A percentile compares a stretch with the other conserved stretches of the same genome.
These are phyloP conservation scores for Corythaeola cristata DNA, from an alignment of 2,113 vertebrate genomes.

Conservation along the genomic window DNA sequence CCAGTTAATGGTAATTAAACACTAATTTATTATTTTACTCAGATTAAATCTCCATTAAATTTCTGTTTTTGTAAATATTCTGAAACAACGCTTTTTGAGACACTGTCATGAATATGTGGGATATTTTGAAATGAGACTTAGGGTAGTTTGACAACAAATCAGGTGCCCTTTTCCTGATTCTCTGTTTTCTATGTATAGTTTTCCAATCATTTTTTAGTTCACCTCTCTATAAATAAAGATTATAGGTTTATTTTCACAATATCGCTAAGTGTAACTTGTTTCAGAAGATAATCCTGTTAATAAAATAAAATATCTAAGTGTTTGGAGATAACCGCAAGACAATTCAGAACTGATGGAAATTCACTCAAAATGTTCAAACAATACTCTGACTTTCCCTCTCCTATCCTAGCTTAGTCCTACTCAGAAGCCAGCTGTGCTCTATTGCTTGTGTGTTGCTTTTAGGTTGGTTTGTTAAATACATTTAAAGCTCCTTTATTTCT, in stretches of 20 bases:
- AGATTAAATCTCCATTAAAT: neutral
- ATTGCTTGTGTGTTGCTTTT: neutral
- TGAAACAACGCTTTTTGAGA: neutral
- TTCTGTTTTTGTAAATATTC: neutral
- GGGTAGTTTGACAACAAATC: neutral
- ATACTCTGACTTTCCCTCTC: neutral
- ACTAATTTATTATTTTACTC: conserved; percentile 39
- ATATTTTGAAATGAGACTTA: neutral
- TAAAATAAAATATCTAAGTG: neutral
- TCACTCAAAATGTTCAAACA: neutral
- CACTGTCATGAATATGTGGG: neutral
- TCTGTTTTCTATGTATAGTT: neutral
- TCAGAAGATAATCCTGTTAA: neutral
- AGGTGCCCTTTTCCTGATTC: neutral
- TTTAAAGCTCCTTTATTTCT: neutral
- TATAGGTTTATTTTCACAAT: neutral
- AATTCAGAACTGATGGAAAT: neutral
- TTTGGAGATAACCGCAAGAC: neutral
- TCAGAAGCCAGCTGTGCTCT: neutral
- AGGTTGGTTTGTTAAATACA: neutral
- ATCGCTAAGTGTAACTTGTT: neutral
- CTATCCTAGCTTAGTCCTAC: neutral
- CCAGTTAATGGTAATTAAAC: conserved; percentile 31
- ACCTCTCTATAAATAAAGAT: neutral
- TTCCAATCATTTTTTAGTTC: neutral